Base-by-base conservation (phyloP, 92 coral and sea anemone species). In the Epizoanthus rinbou region DNA sequence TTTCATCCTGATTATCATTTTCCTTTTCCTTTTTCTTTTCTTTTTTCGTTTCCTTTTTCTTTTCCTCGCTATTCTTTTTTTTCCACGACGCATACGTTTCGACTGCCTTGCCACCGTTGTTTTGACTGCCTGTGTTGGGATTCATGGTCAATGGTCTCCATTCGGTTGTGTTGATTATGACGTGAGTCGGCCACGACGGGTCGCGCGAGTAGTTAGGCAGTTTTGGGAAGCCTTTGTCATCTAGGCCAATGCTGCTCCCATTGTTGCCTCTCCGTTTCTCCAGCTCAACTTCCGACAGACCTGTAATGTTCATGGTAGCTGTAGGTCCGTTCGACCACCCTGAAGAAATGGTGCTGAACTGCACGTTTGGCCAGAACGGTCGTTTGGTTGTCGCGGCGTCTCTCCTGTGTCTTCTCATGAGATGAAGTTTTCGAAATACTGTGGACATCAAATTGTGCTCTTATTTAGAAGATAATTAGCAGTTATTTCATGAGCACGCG, bases 181-280 rank as follows among this genome's bases (percentile, higher is more conserved):
- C 9, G 35, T 76, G 68, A 1, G 80, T 74, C 3, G 69, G 81
- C 19, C 56, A 57, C 23, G 33, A 18, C 0, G 81, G 59, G 17
- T 53, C 69, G 6, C 81, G 81, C 1, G 81, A 33, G 37, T 33
- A 18, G 19, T 31, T 37, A 7, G 39, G 22, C 45, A 18, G 23
- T 11, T 39, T 76, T 9, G 81, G 81, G 56, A 76, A 76, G 15
- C 81, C 81, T 14, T 57, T 31, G 23, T n/a, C 18, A 69, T 76
- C 81, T 7, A 76, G 62, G 35, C 33, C 23, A 58, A 56, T 76
- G 69, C 35, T 33, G n/a, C 58, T 76, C n/a, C 69, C 13, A 10
- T 18, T 22, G 69, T 76, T 76, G 1, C 81, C 81, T 59, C 37
- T 76, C 56, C 3, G 69, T 76, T 58, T 76, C 19, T 76, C 69